Base-by-base conservation (phyloP, 2,113 vertebrate species). In the Dicerorhinus sumatrensis region DNA sequence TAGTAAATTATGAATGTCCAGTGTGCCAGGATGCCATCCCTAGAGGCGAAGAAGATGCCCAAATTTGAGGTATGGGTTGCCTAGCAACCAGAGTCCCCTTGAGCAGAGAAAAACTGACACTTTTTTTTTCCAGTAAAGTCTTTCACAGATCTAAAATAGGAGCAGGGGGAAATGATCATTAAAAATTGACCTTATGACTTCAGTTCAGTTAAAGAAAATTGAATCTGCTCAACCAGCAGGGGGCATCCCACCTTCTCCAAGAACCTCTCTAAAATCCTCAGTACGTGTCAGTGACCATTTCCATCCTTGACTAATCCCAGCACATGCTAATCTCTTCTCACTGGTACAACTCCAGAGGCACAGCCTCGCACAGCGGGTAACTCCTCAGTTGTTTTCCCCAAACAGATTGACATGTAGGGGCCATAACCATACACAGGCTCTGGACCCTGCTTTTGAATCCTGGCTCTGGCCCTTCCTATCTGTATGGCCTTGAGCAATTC, bases 1-100 rank as follows among this genome's bases (percentile, higher is more conserved):
- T 95, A 98, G 97, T 98, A 98, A 98, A 98, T 97, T 97, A 97
- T 96, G 88, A 98, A 97, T 97, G 96, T 94, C 98, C 98, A 70
- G 95, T 98, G 96, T 96, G 95, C 97, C 96, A 96, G 97, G 94
- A 98, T 95, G 92, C 97, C 96, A 31, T 88, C 94, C 94, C 89
- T 87, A 91, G 96, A 96, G 96, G 84, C 65, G 76, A 97, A 97
- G 95, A 98, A 98, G 91, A 97, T 96, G 92, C 97, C 98, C 97
- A 97, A 98, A 98, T 97, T 97, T 97, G 94, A 99, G 95, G 96
- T 8, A 62, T 67, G 91, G 23, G 98, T 98, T 98, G 98, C 98
- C 93, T 98, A 98, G 98, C 98, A 98, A 99, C 98, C 88, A 88
- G 96, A 97, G 93, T 98, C 96, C 97, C 97, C 98, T 98, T 79